Evolutionary conservation across 2,797 vertebrate species (phyloP), one percentile per base, ranked within the genome.

Genomic region (Neostethus bicornis): DNA sequence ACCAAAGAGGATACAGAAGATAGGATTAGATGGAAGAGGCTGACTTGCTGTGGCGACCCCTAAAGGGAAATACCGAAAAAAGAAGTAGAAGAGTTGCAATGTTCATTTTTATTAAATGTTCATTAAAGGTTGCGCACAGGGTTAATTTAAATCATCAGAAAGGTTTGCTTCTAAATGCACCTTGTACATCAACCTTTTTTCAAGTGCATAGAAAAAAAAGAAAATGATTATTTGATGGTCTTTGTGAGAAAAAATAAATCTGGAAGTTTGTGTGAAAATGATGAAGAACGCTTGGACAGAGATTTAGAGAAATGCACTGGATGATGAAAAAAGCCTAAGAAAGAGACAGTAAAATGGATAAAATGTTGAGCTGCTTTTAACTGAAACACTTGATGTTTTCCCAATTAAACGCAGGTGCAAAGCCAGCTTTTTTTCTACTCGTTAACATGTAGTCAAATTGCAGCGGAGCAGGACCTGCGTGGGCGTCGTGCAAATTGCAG

Each of bases 341-440:
- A 70, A 55, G 76, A 88, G 84, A 85, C 84, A 70, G 75, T 84
- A 78, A 86, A 89, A 80, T 72, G 77, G 74, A 48, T 78, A 77
- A 84, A 75, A 81, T 82, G 82, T 90, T 86, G 87, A 74, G 38
- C 62, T 42, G 60, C 54, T 76, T 66, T 80, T 64, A 75, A 76
- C 60, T 5, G 49, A 34, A 49, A 53, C 61, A 59, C 79, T 68
- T 83, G 79, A 83, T 63, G 55, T 77, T 84, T 84, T 81, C 75
- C 75, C 70, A 88, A 88, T 89, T 87, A 87, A 80, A 67, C 54
- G 12, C 9, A 31, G 59, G 70, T 48, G 71, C 50, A 59, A 71
- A 85, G 70, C 60, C 77, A 56, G 61, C 68, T 34, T 61, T 61
- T 53, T 31, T 51, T 39, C 57, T 84, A 85, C 88, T 85, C 84